phyloP scores from a whole-genome alignment of 2,888 invertebrate species.

The Protonemura montana region DNA sequence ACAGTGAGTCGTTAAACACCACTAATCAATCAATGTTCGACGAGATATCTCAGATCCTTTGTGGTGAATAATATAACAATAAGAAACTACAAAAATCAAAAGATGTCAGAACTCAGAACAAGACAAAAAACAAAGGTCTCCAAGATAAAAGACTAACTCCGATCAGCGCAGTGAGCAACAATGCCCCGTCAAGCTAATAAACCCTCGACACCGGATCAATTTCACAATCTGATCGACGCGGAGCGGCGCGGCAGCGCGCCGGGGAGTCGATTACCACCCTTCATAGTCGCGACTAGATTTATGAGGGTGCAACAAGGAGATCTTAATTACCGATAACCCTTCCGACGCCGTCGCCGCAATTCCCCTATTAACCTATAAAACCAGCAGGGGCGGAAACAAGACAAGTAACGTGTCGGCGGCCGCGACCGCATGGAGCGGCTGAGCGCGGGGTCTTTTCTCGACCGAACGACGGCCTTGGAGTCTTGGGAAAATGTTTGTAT shows the following conservation, averaged over 20 bases:
- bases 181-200: neutral
- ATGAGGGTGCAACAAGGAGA: neutral
- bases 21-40: too few relatives aligned
- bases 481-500: too few relatives aligned
- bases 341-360: neutral
- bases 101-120: neutral
- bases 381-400: neutral
- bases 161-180: too few relatives aligned
- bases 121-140: too few relatives aligned
- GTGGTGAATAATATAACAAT: neutral
- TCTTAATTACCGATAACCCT: conserved; percentile 7
- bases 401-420: neutral
- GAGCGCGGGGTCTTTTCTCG: too few relatives aligned
- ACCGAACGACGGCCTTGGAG: too few relatives aligned
- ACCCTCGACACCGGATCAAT: neutral
- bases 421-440: too few relatives aligned
- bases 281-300: neutral
- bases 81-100: neutral
- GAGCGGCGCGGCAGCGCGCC: neutral
- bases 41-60: too few relatives aligned
- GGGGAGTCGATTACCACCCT: neutral
- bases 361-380: conserved; percentile 3
- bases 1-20: too few relatives aligned
- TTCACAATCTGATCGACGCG: neutral
- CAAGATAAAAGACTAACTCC: too few relatives aligned